Percentiles rank a stretch among this genome's conserved stretches.
These are phyloP conservation scores for Cryptocephalus moraei DNA, from an alignment of 2,888 invertebrate genomes.

Conservation along the genomic window DNA sequence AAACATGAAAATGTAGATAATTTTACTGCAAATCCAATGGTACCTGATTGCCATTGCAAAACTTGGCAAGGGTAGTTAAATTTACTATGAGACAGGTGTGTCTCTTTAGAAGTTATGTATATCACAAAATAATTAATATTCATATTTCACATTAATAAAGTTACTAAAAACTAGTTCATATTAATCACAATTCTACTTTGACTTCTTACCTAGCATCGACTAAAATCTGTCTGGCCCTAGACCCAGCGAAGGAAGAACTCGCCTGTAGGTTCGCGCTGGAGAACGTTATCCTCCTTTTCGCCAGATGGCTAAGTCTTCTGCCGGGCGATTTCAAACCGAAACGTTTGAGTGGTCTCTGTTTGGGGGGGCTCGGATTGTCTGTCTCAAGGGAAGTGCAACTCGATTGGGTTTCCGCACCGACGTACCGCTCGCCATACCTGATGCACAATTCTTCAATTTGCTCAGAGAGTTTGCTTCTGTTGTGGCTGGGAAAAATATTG, in stretches of 20 bases:
- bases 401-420: slow-evolving; percentile 67
- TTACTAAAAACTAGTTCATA: too few species aligned
- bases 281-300: slow-evolving; percentile 64
- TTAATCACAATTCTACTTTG: slow-evolving; percentile 3
- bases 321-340: slow-evolving; percentile 59
- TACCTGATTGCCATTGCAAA: too few species aligned
- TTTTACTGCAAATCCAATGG: too few species aligned
- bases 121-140: too few species aligned
- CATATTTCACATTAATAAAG: too few species aligned
- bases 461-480: slow-evolving; percentile 58
- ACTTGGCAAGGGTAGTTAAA: too few species aligned
- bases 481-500: slow-evolving; percentile 50
- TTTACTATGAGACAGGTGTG: too few species aligned
- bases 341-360: slow-evolving; percentile 43
- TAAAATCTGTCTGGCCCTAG: slow-evolving; percentile 46
- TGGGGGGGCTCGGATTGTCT: slow-evolving; percentile 47
- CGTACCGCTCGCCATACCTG: slow-evolving; percentile 58
- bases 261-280: slow-evolving; percentile 56
- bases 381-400: slow-evolving; percentile 50
- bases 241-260: slow-evolving; percentile 33
- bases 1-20: too few species aligned
- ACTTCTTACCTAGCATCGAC: slow-evolving; percentile 52
- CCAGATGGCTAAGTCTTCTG: slow-evolving; percentile 64
- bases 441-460: slow-evolving; percentile 56
- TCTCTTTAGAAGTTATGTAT: too few species aligned